These are phyloP conservation scores for Diachasma alloeum DNA, from an alignment of 1,140 invertebrate genomes.

Conservation along the genomic window DNA sequence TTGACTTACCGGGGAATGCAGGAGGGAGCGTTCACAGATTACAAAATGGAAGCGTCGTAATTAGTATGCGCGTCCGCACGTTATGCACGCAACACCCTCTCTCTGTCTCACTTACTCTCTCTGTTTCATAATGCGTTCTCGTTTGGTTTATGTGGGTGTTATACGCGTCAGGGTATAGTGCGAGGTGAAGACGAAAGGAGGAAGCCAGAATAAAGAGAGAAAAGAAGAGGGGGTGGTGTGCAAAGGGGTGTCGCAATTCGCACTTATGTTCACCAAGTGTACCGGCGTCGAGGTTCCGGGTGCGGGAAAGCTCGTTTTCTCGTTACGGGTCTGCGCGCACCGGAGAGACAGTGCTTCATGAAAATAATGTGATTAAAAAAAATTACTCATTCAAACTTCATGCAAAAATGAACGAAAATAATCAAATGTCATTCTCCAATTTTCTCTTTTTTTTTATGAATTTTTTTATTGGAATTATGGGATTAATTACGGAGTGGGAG, in stretches of 20 bases:
- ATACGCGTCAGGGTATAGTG: conserved; percentile 8
- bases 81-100: conserved; percentile 50
- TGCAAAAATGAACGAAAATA: not conserved
- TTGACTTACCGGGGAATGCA: conserved; percentile 7
- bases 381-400: conserved; percentile 1
- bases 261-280: conserved; percentile 60
- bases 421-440: not conserved
- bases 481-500: not conserved
- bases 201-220: conserved; percentile 6
- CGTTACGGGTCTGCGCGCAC: conserved; percentile 15
- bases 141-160: not conserved
- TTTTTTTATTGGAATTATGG: not conserved
- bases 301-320: conserved; percentile 18
- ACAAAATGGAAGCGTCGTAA: conserved; percentile 58
- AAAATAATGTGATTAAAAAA: conserved; percentile 9
- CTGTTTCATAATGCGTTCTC: not conserved
- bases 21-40: conserved; percentile 1
- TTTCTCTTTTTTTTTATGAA: not conserved
- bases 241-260: conserved; percentile 58
- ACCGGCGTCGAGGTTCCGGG: conserved; percentile 30
- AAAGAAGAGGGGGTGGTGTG: conserved; percentile 26
- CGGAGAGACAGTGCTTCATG: conserved; percentile 8
- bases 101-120: conserved; percentile 25
- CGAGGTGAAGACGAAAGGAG: not conserved
- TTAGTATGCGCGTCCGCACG: conserved; percentile 63